Evolutionary conservation across 2,113 vertebrate species (phyloP).

Genomic region (Oncorhynchus kisutch): DNA sequence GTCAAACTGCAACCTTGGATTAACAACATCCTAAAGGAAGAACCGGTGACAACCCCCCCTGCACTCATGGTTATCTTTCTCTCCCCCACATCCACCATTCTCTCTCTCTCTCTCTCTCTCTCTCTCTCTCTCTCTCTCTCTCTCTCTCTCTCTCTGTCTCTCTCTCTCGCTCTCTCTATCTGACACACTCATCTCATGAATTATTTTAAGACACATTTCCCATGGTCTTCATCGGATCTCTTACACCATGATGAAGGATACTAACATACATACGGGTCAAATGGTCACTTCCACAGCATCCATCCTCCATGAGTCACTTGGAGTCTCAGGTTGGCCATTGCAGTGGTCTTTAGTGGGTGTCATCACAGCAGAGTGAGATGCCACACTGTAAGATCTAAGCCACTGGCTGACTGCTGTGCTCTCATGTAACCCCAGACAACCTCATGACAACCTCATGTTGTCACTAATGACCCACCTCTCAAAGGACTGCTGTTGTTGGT

Average conservation of each 20-base stretch:
- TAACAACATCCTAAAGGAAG: too few species aligned
- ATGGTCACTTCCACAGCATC: constrained; percentile 8
- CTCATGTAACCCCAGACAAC: constrained; percentile 4
- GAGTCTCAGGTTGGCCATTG: neutral
- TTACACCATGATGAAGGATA: constrained; percentile 4
- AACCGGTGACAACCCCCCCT: too few species aligned
- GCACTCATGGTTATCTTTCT: neutral
- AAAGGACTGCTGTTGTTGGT: neutral
- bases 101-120: constrained; percentile 13
- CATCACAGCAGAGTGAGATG: neutral
- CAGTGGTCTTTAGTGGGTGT: neutral
- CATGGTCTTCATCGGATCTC: constrained; percentile 4
- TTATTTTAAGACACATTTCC: constrained; percentile 11
- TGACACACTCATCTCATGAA: constrained; percentile 14
- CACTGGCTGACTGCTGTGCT: constrained; percentile 1
- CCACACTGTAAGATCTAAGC: neutral
- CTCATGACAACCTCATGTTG: neutral
- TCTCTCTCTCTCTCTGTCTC: neutral
- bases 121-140: neutral
- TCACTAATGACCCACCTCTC: neutral
- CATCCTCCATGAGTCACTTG: neutral
- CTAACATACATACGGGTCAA: constrained; percentile 45
- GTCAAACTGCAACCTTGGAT: too few species aligned
- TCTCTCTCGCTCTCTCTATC: neutral
- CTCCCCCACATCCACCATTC: constrained; percentile 8